phyloP scores from a whole-genome alignment of 2,797 vertebrate genomes.

The Gymnopithys bicolor region DNA sequence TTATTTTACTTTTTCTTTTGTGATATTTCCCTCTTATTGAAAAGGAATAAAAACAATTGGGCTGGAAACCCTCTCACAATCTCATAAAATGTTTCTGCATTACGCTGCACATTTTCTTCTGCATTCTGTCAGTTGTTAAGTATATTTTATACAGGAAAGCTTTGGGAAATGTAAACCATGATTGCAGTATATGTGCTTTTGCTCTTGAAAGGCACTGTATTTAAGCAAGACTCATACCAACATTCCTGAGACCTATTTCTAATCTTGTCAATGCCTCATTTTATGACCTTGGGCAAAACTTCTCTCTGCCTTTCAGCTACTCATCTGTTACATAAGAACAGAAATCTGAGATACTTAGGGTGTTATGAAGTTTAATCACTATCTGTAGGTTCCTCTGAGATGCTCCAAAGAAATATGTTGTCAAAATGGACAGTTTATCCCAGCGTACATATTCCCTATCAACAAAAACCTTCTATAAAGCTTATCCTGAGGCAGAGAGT shows the following conservation, averaged over 20 bases:
- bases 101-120: neutral
- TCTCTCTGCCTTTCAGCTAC: neutral
- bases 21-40: neutral
- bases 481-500: neutral
- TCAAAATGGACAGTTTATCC: neutral
- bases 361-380: neutral
- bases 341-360: neutral
- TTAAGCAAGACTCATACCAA: neutral
- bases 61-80: neutral
- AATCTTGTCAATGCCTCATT: neutral
- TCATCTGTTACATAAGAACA: neutral
- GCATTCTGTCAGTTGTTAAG: neutral
- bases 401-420: neutral
- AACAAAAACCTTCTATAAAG: neutral
- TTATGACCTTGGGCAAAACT: neutral
- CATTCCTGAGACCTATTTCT: neutral
- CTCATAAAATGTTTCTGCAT: slow-evolving; percentile 11
- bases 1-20: neutral
- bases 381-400: neutral
- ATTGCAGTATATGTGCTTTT: neutral
- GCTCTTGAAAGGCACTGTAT: neutral
- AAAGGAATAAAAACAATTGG: slow-evolving; percentile 1
- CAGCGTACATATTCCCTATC: neutral
- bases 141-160: neutral
- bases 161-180: neutral